These are phyloP conservation scores for Oryzias melastigma DNA, from an alignment of 2,113 vertebrate genomes.

Conservation along the genomic window DNA sequence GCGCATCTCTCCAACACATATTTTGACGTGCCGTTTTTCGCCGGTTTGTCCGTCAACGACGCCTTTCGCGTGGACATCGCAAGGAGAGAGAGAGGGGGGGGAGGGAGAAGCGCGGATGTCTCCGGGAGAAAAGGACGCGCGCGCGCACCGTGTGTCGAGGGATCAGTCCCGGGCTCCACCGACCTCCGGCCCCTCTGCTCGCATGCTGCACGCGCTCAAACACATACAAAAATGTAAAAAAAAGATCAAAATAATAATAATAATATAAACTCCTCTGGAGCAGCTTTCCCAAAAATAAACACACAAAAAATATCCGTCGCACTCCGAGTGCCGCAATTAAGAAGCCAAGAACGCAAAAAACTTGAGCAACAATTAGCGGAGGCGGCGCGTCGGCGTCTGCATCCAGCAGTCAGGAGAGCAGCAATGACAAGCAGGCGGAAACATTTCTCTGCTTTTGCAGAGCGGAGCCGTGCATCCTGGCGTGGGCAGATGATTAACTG, in stretches of 20 bases:
- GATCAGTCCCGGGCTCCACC: constrained; percentile 57
- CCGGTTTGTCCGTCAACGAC: constrained; percentile 67
- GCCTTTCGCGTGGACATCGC: constrained; percentile 74
- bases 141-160: constrained; percentile 27
- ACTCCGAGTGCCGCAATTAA: constrained; percentile 5
- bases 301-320: constrained; percentile 2
- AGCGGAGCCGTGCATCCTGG: constrained; percentile 40
- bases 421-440: constrained; percentile 53
- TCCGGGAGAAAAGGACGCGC: constrained; percentile 35
- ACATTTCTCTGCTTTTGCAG: constrained; percentile 41
- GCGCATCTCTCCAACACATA: constrained; percentile 79
- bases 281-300: background rate
- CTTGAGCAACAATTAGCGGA: constrained; percentile 22
- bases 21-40: constrained; percentile 78
- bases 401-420: constrained; percentile 18
- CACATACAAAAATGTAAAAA: too few relatives aligned
- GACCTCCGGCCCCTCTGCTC: constrained; percentile 42
- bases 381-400: constrained; percentile 19
- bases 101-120: constrained; percentile 15
- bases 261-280: constrained; percentile 5
- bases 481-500: constrained; percentile 64
- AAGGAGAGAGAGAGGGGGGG: constrained; percentile 3
- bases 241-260: too few relatives aligned
- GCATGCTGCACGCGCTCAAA: constrained; percentile 47
- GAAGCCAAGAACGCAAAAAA: constrained; percentile 27